Evolutionary conservation across 2,797 vertebrate species (phyloP).

Genomic region (Margarornis squamiger): DNA sequence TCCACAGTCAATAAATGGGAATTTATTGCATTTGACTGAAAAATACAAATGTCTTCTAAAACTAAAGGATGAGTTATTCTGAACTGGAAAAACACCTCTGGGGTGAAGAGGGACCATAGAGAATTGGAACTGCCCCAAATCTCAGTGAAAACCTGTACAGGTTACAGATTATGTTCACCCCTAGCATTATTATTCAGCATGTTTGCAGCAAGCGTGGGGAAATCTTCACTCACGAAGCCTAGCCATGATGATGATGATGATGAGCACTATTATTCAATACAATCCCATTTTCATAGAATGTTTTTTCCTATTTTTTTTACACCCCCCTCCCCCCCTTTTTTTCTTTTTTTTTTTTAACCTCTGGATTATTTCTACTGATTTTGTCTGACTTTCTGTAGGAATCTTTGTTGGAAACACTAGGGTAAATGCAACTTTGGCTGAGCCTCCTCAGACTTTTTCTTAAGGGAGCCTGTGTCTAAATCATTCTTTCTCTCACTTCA

Average conservation of each 20-base stretch:
- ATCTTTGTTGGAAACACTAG: background rate
- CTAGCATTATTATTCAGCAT: background rate
- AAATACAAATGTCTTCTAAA: background rate
- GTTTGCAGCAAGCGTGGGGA: too few species aligned
- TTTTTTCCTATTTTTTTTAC: too few species aligned
- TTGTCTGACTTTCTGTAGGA: background rate
- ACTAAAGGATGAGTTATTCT: background rate
- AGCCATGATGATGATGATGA: too few species aligned
- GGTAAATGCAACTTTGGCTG: background rate
- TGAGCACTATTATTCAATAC: background rate
- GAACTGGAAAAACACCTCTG: background rate
- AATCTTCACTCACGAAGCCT: too few species aligned
- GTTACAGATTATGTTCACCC: background rate
- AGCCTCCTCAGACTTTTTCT: background rate
- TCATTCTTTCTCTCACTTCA: background rate
- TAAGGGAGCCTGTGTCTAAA: background rate
- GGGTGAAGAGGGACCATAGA: rapidly evolving
- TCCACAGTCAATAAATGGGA: background rate
- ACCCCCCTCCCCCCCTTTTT: too few species aligned
- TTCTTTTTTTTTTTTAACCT: background rate
- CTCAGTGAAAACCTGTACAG: background rate
- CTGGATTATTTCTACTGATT: background rate
- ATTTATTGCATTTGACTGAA: background rate
- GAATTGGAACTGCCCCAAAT: background rate
- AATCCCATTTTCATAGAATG: background rate